Conservation (phyloP, 2,888 invertebrate genomes). For the Sphaerophoria rueppellii region DNA sequence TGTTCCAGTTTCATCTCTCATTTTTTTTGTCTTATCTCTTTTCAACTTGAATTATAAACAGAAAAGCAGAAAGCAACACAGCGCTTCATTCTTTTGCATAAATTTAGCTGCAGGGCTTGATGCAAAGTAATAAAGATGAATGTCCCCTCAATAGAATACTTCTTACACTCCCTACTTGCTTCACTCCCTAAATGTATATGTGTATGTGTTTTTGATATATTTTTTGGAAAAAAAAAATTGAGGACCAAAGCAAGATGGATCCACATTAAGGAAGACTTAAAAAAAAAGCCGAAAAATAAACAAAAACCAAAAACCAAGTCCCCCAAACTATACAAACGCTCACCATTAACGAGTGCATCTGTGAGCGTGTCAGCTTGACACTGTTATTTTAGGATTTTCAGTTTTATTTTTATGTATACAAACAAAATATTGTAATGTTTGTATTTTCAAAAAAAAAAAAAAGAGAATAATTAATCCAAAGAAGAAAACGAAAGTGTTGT, state of each 20-base stretch:
- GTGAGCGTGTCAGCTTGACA: constrained; percentile 23
- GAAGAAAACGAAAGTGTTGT: constrained; percentile 37
- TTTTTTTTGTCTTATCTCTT: constrained; percentile 4
- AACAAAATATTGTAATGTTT: constrained; percentile 20
- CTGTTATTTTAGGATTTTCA: constrained; percentile 50
- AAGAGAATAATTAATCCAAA: constrained; percentile 46
- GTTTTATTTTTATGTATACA: constrained; percentile 32
- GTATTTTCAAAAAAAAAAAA: constrained; percentile 10
- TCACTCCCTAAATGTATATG: constrained; percentile 3
- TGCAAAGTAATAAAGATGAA: constrained; percentile 14
- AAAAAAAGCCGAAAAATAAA: background rate
- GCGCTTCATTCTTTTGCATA: constrained; percentile 47
- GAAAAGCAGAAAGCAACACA: constrained; percentile 16
- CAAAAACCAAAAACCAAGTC: constrained; percentile 9
- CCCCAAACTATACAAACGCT: constrained; percentile 14
- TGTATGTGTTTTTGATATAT: background rate
- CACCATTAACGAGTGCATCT: constrained; percentile 7
- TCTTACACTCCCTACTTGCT: constrained; percentile 28
- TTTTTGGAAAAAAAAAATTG: background rate
- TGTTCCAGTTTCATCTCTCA: constrained; percentile 30
- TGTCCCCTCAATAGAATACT: background rate
- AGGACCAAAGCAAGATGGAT: constrained; percentile 9
- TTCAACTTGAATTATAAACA: constrained; percentile 37
- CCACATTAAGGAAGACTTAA: background rate
- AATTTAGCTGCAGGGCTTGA: constrained; percentile 41